These are phyloP conservation scores for Eupithecia tripunctaria DNA, from an alignment of 2,888 invertebrate species.

Conservation along the genomic window DNA sequence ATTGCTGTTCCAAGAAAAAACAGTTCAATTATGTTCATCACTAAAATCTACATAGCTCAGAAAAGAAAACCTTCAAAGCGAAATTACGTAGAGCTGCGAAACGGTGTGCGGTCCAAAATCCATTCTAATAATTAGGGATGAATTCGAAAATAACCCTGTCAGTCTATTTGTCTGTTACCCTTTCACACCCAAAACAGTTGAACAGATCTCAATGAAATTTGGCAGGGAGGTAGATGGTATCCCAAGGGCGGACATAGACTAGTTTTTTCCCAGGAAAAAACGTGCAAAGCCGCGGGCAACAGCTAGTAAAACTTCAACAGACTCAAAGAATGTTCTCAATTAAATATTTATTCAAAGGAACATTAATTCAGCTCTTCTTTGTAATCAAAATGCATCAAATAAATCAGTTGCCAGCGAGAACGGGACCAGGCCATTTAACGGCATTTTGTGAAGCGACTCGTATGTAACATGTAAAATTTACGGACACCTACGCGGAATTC, in stretches of 20 bases:
- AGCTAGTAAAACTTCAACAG: neutral
- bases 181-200: too few relatives aligned
- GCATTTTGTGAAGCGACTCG: conserved; percentile 47
- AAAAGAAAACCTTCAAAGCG: neutral
- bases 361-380: neutral
- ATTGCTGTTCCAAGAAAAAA: neutral
- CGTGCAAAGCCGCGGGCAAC: too few relatives aligned
- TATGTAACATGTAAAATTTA: conserved; percentile 19
- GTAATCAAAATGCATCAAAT: conserved; percentile 27
- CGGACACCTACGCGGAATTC: conserved; percentile 14
- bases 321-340: neutral
- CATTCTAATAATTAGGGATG: too few relatives aligned
- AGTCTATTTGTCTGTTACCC: too few relatives aligned
- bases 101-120: neutral
- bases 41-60: neutral
- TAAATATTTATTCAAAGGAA: neutral
- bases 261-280: too few relatives aligned
- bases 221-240: too few relatives aligned
- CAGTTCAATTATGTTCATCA: neutral
- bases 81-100: neutral
- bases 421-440: conserved; percentile 63
- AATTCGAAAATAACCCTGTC: too few relatives aligned
- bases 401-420: conserved; percentile 40
- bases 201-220: too few relatives aligned
- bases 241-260: too few relatives aligned